Evolutionary conservation across 1,140 invertebrate genomes (phyloP).

Genomic region (Scylla paramamosain): DNA sequence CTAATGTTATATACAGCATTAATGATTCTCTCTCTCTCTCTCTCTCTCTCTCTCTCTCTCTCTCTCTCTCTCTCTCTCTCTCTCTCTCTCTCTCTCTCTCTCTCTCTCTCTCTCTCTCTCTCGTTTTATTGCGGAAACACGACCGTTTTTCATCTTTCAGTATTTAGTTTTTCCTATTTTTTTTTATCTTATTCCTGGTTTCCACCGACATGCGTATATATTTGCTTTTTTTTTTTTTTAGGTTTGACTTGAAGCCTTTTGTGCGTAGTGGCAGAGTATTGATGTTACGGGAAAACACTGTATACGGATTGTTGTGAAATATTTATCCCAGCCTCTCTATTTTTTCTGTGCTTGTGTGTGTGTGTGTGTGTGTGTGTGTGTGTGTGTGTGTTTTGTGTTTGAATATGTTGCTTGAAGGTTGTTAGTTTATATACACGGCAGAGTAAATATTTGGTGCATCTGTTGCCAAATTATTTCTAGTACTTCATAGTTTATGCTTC

Average conservation of each 20-base stretch:
- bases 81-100: constrained; percentile 38
- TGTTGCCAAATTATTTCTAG: neutral
- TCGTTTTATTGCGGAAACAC: too few species aligned
- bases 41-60: constrained; percentile 9
- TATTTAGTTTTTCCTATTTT: too few species aligned
- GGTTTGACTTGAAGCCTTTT: neutral
- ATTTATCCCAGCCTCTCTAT: neutral
- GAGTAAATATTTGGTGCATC: neutral
- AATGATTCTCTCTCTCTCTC: neutral
- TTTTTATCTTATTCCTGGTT: too few species aligned
- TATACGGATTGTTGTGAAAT: neutral
- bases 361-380: neutral
- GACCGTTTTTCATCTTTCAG: too few species aligned
- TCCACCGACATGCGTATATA: too few species aligned
- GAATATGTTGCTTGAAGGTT: neutral
- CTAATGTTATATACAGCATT: too few species aligned
- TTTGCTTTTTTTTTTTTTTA: too few species aligned
- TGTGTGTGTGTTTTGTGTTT: neutral
- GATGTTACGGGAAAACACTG: neutral
- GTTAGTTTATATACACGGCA: neutral
- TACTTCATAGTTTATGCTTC: neutral
- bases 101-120: neutral
- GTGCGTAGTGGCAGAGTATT: neutral
- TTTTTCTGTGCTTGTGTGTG: neutral
- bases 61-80: constrained; percentile 38